Percentiles rank a stretch among this genome's conserved stretches.
phyloP scores from a whole-genome alignment of 35 echinoderm and acorn worm species.

The Antedon bifida region DNA sequence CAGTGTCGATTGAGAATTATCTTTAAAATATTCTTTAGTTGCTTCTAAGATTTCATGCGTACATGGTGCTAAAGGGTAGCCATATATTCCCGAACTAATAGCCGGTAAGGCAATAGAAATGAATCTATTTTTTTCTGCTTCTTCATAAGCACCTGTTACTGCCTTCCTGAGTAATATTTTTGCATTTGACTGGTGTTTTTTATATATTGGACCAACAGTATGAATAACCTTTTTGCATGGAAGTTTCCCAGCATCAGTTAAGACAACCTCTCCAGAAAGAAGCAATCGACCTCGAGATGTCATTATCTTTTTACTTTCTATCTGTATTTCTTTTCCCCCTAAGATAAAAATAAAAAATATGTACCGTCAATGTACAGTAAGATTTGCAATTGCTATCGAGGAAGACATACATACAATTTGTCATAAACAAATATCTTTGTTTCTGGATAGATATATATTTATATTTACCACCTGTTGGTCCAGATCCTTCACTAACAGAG shows the following conservation, averaged over 20 bases:
- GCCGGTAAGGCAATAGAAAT: constrained; percentile 26
- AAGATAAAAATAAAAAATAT: neutral
- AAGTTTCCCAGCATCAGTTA: constrained; percentile 18
- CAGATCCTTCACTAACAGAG: too few relatives aligned
- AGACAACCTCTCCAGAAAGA: neutral
- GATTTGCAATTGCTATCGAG: too few relatives aligned
- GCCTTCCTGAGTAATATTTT: constrained; percentile 2
- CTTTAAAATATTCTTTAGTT: neutral
- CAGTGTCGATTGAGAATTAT: neutral
- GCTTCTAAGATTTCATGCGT: constrained; percentile 12
- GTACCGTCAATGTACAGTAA: neutral
- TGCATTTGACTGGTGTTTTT: neutral
- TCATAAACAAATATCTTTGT: too few relatives aligned
- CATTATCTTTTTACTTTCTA: constrained; percentile 16
- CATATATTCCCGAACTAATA: constrained; percentile 27
- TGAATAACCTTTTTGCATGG: constrained; percentile 35
- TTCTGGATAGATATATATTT: too few relatives aligned
- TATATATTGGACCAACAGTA: constrained; percentile 23
- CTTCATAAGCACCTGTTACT: neutral
- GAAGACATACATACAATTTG: too few relatives aligned
- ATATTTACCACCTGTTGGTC: neutral
- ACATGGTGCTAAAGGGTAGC: constrained; percentile 23
- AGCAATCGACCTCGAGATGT: neutral
- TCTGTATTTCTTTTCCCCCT: constrained; percentile 23
- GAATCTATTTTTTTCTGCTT: neutral